A percentile compares a stretch with the other conserved stretches of the same genome.
Evolutionary conservation across 1,140 invertebrate species (phyloP).

Genomic region (Nasonia vitripennis): DNA sequence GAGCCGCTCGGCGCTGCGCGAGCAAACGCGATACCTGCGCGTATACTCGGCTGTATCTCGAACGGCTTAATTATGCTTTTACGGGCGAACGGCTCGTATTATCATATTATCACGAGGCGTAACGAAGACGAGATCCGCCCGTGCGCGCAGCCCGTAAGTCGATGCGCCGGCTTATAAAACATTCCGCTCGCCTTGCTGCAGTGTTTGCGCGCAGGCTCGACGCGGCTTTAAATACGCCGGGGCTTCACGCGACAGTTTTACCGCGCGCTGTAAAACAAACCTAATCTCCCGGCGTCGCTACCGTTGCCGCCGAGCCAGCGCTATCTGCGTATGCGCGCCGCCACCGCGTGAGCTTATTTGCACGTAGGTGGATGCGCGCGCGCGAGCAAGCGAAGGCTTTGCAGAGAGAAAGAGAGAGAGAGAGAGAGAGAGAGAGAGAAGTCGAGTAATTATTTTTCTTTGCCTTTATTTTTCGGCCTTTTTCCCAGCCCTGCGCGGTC

Average conservation of each 20-base stretch:
- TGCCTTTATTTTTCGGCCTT: conserved; percentile 10
- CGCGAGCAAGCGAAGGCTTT: conserved; percentile 29
- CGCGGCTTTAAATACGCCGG: conserved; percentile 64
- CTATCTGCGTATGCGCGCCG: conserved; percentile 16
- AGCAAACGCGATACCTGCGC: conserved; percentile 47
- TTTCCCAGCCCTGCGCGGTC: background rate
- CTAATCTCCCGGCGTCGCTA: conserved; percentile 69
- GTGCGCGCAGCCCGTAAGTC: conserved; percentile 7
- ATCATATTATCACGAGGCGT: conserved; percentile 42
- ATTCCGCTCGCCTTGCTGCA: conserved; percentile 5
- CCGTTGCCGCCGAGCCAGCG: background rate
- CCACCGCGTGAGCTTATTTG: conserved; percentile 29
- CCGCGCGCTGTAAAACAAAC: conserved; percentile 73
- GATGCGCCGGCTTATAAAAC: conserved; percentile 35
- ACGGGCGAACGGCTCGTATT: conserved; percentile 26
- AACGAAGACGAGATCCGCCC: background rate
- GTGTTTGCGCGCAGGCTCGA: conserved; percentile 26
- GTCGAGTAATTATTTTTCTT: conserved; percentile 40
- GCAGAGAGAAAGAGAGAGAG: too few relatives aligned
- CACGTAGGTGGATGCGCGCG: conserved; percentile 40
- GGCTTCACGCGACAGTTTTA: conserved; percentile 70
- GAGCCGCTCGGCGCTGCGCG: background rate
- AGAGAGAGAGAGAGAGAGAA: background rate
- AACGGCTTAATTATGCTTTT: conserved; percentile 53
- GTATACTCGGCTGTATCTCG: conserved; percentile 39